These are phyloP conservation scores for Stenodera caucasica DNA, from an alignment of 2,888 invertebrate species.

Conservation along the genomic window DNA sequence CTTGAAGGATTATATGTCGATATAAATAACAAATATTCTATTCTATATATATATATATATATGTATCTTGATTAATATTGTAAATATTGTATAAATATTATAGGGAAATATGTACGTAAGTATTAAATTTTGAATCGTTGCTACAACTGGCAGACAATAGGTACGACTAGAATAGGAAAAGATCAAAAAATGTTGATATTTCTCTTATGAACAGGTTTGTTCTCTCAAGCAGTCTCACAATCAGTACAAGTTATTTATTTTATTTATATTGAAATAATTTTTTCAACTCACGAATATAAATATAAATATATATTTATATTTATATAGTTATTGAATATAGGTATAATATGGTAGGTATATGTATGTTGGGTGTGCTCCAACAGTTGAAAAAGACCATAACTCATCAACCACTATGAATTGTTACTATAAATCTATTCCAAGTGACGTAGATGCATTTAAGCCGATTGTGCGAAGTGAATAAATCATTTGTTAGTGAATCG, in stretches of 20 bases:
- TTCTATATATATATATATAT: too few species aligned
- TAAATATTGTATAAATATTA: neutral
- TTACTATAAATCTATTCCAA: slow-evolving; percentile 40
- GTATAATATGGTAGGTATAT: too few species aligned
- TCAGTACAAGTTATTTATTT: slow-evolving; percentile 42
- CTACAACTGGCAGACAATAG: slow-evolving; percentile 41
- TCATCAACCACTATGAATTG: slow-evolving; percentile 34
- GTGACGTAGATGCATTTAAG: slow-evolving; percentile 40
- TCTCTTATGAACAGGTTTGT: slow-evolving; percentile 46
- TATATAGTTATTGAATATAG: slow-evolving; percentile 20
- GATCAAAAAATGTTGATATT: slow-evolving; percentile 37
- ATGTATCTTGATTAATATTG: neutral
- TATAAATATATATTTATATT: slow-evolving; percentile 46
- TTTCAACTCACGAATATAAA: slow-evolving; percentile 37
- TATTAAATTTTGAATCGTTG: slow-evolving; percentile 44
- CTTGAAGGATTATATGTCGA: neutral
- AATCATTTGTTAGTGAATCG: slow-evolving; percentile 39
- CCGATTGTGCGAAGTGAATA: slow-evolving; percentile 39
- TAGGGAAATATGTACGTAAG: too few species aligned
- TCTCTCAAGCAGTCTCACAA: too few species aligned
- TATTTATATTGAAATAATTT: slow-evolving; percentile 19
- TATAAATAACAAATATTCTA: slow-evolving; percentile 4
- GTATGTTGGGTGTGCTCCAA: slow-evolving; percentile 5
- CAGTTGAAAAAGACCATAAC: slow-evolving; percentile 31
- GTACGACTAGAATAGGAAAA: slow-evolving; percentile 22